Conservation (phyloP, 2,797 vertebrate genomes). For the Pogoniulus pusillus region DNA sequence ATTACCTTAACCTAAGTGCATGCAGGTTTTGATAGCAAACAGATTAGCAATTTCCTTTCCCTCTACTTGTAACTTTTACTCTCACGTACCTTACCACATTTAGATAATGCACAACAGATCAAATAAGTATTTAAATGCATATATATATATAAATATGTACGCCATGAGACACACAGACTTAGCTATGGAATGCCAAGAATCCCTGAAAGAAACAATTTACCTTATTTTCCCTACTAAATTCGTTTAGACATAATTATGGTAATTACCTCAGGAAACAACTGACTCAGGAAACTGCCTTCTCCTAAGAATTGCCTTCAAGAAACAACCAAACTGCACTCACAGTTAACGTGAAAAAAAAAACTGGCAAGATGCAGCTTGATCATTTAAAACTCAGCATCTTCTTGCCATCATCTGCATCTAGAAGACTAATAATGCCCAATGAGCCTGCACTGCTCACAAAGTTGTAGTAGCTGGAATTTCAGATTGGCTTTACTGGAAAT, state of each 20-base stretch:
- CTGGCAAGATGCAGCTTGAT: background rate
- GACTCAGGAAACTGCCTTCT: background rate
- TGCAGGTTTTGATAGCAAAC: background rate
- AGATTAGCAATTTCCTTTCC: background rate
- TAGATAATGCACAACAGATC: background rate
- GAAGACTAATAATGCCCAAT: background rate
- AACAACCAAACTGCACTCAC: background rate
- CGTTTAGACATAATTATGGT: background rate
- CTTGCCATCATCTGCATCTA: background rate
- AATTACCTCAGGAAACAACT: background rate
- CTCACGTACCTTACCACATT: background rate
- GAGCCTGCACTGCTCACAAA: background rate
- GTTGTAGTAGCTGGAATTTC: background rate
- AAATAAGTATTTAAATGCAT: background rate
- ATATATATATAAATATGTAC: background rate
- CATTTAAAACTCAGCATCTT: background rate
- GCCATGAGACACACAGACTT: background rate
- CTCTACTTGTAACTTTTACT: background rate
- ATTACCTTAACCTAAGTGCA: background rate
- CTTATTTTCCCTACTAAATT: background rate
- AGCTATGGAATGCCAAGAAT: background rate
- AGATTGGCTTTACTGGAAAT: background rate
- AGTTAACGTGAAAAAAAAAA: background rate
- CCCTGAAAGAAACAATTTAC: background rate
- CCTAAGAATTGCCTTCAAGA: background rate